These are phyloP conservation scores for Halcyon leucocephala DNA, from an alignment of 2,797 vertebrate genomes.

Conservation along the genomic window DNA sequence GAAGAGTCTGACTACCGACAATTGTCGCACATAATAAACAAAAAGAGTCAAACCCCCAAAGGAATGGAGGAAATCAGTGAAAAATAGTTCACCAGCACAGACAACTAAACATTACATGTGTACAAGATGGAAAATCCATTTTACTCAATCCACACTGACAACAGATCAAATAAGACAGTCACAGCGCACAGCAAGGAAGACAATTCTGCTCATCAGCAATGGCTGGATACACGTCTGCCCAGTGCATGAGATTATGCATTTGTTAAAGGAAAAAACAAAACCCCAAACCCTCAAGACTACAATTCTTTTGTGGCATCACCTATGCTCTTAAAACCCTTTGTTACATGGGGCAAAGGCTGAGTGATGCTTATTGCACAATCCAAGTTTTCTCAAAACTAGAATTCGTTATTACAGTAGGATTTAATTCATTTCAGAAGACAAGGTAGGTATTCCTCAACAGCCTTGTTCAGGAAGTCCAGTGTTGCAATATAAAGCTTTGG, in stretches of 20 bases:
- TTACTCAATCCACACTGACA: background rate
- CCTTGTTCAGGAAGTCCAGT: background rate
- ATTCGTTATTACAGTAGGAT: background rate
- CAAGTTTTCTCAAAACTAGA: background rate
- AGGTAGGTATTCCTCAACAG: background rate
- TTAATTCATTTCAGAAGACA: background rate
- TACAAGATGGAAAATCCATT: conserved; percentile 42
- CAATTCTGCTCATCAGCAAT: background rate
- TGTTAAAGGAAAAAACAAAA: background rate
- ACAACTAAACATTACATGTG: background rate
- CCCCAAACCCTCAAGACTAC: background rate
- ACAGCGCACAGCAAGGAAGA: background rate
- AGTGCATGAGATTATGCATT: background rate
- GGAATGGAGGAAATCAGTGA: conserved; percentile 10
- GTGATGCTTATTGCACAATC: background rate
- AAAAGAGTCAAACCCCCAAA: background rate
- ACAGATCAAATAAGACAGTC: conserved; percentile 15
- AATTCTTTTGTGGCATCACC: background rate
- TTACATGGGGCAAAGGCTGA: fast-evolving
- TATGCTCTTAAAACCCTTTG: background rate
- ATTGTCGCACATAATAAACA: background rate
- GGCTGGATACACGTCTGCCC: background rate
- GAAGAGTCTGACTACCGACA: background rate
- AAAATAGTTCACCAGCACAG: conserved; percentile 14
- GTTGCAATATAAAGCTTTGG: background rate